These are phyloP conservation scores for Caenorhabditis brenneri DNA, from an alignment of 1,140 invertebrate species.

Conservation along the genomic window DNA sequence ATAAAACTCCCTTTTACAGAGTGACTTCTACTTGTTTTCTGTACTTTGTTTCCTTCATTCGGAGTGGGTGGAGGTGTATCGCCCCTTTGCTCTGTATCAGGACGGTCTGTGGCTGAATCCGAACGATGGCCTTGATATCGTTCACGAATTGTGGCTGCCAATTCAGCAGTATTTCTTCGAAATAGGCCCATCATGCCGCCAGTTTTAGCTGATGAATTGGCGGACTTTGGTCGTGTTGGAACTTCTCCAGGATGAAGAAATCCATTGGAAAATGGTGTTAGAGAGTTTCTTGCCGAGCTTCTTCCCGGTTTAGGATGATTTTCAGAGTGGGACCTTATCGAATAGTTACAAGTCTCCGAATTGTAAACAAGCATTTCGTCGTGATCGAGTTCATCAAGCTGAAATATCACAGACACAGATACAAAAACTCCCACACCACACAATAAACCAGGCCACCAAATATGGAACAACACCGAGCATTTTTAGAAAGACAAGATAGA, in stretches of 20 bases:
- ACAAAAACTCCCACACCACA: neutral
- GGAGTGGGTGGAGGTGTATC: slow-evolving; percentile 40
- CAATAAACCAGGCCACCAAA: neutral
- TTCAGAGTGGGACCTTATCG: neutral
- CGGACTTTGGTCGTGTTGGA: neutral
- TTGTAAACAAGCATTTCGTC: neutral
- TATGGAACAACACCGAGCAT: neutral
- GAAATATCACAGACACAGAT: neutral
- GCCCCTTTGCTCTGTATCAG: slow-evolving; percentile 37
- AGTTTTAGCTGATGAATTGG: neutral
- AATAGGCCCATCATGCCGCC: slow-evolving; percentile 47
- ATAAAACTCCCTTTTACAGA: slow-evolving; percentile 55
- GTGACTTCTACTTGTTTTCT: slow-evolving; percentile 47
- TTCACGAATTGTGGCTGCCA: slow-evolving; percentile 49
- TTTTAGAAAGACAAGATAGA: neutral
- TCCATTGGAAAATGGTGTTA: neutral
- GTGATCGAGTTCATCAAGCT: neutral
- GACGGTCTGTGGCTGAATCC: slow-evolving; percentile 47
- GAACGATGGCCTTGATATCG: slow-evolving; percentile 44
- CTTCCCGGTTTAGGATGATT: neutral
- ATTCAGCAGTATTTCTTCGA: slow-evolving; percentile 54
- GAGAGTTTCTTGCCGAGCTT: neutral
- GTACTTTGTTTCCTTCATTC: slow-evolving; percentile 26
- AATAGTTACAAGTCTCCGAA: neutral
- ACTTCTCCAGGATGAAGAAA: slow-evolving; percentile 27